Conservation (phyloP, 2,797 vertebrate species). For the Myotis findleyi region DNA sequence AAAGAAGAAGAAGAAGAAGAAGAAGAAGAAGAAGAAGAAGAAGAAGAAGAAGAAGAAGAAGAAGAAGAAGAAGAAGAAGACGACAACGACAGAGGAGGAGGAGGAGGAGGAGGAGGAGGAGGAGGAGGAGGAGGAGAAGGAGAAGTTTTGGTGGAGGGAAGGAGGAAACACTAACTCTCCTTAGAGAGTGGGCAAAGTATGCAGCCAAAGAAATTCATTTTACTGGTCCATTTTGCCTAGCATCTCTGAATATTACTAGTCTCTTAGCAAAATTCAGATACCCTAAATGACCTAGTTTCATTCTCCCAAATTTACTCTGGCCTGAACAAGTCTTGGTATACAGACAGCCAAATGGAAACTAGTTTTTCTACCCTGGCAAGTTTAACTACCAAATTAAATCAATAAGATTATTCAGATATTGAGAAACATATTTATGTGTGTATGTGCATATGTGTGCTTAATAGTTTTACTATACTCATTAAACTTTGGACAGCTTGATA, state of each 20-base stretch:
- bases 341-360: conserved; percentile 46
- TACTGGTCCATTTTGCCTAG: not conserved
- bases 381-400: conserved; percentile 52
- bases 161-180: not conserved
- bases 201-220: not conserved
- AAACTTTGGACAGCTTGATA: not conserved
- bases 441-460: not conserved
- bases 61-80: not conserved
- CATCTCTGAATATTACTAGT: conserved; percentile 19
- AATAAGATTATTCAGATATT: conserved; percentile 18
- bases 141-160: not conserved
- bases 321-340: conserved; percentile 6
- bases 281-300: conserved; percentile 43
- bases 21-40: no score
- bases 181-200: not conserved
- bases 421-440: not conserved
- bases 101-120: no score
- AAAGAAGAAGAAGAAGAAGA: no score
- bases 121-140: no score
- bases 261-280: conserved; percentile 32
- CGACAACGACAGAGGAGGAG: no score
- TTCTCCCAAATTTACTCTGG: conserved; percentile 24
- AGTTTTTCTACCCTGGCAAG: conserved; percentile 9
- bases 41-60: no score
- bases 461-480: not conserved